Base-by-base conservation (phyloP, 1,140 invertebrate species). In the Maniola jurtina region DNA sequence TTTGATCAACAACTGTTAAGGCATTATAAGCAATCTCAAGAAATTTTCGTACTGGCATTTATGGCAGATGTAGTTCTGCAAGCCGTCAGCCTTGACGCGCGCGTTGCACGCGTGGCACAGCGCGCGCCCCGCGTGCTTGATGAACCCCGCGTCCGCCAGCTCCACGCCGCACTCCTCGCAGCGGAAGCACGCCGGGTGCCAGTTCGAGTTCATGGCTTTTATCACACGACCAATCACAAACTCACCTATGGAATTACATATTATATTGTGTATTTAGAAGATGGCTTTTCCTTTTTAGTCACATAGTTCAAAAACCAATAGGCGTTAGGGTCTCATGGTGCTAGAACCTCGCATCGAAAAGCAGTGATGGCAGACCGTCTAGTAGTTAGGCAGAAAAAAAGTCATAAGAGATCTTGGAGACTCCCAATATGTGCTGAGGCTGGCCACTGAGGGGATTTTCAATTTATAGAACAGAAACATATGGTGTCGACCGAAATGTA, bases 31-130 rank as follows among this genome's bases (percentile, higher is more conserved):
- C 40, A 33, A 0, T 16, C 25, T 60, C 25, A 25, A 88, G n/a
- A n/a, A n/a, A n/a, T n/a, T n/a, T n/a, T n/a, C n/a, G n/a, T 92
- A 98, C 97, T 99, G 98, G 94, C 99, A 99, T 86, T 99, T 99
- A 88, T 99, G 97, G 91, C 99, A 99, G 81, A 99, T 96, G 89
- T 99, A 98, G 91, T 98, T 98, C 68, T 98, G 98, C 72, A 96
- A 92, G n/a, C 96, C 98, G 73, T 95, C 96, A 10, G 98, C 98
- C 90, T 99, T 99, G 55, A 98, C 97, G 75, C 95, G 94, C 13
- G 98, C 97, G 92, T 99, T 99, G 84, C 99, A 99, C 66, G 98
- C 96, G 81, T 99, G 97, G 84, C 99, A 99, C 6, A 99, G 92
- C 6, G 99, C 98, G 79, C 98, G 93, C 69, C 95, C 94, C 63